Evolutionary conservation across 2,888 invertebrate species (phyloP), one percentile per base, ranked within the genome.

Genomic region (Anticlea derivata): DNA sequence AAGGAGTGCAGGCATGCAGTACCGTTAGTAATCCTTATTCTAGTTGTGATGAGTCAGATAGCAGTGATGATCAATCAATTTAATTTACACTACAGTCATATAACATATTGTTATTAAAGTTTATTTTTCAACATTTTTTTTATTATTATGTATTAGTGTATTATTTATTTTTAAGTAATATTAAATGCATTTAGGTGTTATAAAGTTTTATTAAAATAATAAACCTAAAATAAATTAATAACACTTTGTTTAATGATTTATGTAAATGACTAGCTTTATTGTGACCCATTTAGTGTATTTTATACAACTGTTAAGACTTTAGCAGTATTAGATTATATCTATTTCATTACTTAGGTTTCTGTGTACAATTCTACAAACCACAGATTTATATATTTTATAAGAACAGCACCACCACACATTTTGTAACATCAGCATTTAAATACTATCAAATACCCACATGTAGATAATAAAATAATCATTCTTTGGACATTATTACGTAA

Each of bases 1-100:
- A 96, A 82, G 95, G 95, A 20, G 95, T 94, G 22, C 92, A 86
- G 24, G 70, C 91, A 43, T 75, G 73, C 68, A 72, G 80, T 44
- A 72, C 63, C 57, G 58, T 66, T 61, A 77, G 73, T 72, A 70
- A 67, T 57, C 67, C 77, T 41, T 68, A 73, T 54, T 70, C 73
- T 35, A 75, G 69, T 52, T 59, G 69, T 64, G 75, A 79, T 50
- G 58, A 68, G 50, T 75, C 75, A 22, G 72, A 73, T 65, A 67
- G 73, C 37, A 78, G 73, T 72, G 74, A 50, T 49, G 50, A 62
- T 37, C 46, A 52, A 44, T 50, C 44, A 7, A 51, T 38, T 43
- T 45, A 43, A 33, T 13, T 10, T n/a, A 11, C 11, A 23, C 30
- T 12, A 17, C 30, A 13, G 7, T 37, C 3, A 23, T 27, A 30